Evolutionary conservation across 1,140 invertebrate species (phyloP), one percentile per base, ranked within the genome.

Genomic region (Pristionchus pacificus): DNA sequence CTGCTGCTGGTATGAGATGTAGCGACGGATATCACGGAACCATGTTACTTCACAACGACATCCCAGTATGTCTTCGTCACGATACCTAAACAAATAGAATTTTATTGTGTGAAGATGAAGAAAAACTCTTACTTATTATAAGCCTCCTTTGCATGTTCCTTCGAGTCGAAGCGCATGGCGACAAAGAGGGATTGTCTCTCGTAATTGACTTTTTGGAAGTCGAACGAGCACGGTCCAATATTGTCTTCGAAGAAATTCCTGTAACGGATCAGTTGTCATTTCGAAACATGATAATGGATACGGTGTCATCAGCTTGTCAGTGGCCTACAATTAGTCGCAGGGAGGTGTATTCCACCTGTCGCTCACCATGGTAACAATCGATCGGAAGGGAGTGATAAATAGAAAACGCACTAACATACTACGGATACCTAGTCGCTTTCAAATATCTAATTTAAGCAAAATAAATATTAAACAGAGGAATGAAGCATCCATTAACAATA

Each of bases 161-260:
- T 29, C 0, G 69, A 58, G 49, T 73, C 71, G 32, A 73, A 73
- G n/a, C 71, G 65, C 19, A 73, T 61, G 3, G 71, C 71, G 19
- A 73, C 65, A 29, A 73, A 73, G 28, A 73, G 33, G 24, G 49
- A 68, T 2, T 1, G 25, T 14, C 38, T 49, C 61, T 73, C 71
- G 24, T 38, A 66, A n/a, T 31, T 25, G 13, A 55, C 14, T 68
- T 73, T 73, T 24, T 68, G 65, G 32, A 73, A 73, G 63, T 73
- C 71, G 66, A 73, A 73, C 15, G 60, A 64, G 30, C 67, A 33
- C 28, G 30, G 30, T 10, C 71, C 71, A 24, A 73, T 38, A 33
- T 73, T 73, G 6, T 73, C 66, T n/a, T 70, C 71, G 57, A 73
- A 63, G 55, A 57, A 73, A 6, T 73, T 66, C 65, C 71, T 73